These are phyloP conservation scores for Bradypodion ventrale DNA, from an alignment of 2,797 vertebrate species.

Conservation along the genomic window DNA sequence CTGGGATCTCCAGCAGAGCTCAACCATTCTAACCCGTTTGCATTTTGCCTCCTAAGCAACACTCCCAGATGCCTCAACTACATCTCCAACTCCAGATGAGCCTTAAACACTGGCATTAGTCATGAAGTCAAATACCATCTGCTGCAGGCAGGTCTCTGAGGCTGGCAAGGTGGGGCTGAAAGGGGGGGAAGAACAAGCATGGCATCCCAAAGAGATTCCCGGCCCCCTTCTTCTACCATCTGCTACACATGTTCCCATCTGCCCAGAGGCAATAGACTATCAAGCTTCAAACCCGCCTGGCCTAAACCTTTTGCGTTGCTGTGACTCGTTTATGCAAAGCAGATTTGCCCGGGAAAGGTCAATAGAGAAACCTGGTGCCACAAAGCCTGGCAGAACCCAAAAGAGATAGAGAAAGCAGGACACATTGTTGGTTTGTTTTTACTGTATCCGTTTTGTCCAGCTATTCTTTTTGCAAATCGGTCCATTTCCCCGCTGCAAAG, in stretches of 20 bases:
- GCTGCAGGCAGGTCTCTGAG: constrained; percentile 26
- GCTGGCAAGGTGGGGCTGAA: neutral
- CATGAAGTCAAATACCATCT: constrained; percentile 55
- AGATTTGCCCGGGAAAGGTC: neutral
- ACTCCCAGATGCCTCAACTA: constrained; percentile 24
- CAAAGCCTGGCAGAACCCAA: neutral
- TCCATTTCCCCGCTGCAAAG: neutral
- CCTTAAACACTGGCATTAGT: constrained; percentile 53
- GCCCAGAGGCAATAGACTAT: neutral
- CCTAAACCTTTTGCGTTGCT: neutral
- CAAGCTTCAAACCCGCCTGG: neutral
- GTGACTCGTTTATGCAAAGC: constrained; percentile 14
- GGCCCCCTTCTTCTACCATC: neutral
- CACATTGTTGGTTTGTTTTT: neutral
- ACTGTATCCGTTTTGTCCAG: neutral
- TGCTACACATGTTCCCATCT: neutral
- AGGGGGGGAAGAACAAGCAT: neutral
- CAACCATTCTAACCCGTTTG: too few relatives aligned
- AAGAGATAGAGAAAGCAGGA: neutral
- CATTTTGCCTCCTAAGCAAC: neutral
- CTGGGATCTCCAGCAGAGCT: neutral
- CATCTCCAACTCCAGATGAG: constrained; percentile 48
- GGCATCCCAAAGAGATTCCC: neutral
- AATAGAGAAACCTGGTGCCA: neutral
- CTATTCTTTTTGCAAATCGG: neutral